Percentiles rank a stretch among this genome's conserved stretches.
Conservation (phyloP, 2,797 vertebrate genomes). For the Esox lucius region DNA sequence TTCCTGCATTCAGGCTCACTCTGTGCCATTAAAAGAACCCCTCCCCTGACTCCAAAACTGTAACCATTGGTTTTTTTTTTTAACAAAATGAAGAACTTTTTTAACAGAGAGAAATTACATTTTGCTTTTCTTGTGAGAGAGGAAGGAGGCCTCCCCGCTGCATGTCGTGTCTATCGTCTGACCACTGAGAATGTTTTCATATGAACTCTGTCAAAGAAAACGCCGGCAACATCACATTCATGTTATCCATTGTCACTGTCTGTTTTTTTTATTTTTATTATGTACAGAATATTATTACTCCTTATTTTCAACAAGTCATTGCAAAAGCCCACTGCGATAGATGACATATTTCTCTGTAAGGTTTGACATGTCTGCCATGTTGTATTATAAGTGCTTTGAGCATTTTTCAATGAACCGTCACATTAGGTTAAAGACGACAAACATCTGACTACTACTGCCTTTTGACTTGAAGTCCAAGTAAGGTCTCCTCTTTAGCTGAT, state of each 20-base stretch:
- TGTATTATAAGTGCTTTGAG: conserved; percentile 45
- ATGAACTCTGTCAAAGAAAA: conserved; percentile 58
- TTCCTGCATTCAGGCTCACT: conserved; percentile 62
- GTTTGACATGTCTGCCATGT: conserved; percentile 43
- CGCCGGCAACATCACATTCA: conserved; percentile 54
- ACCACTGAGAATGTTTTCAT: conserved; percentile 88
- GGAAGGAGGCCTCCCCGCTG: conserved; percentile 66
- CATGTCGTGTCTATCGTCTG: conserved; percentile 70
- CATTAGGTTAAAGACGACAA: conserved; percentile 38
- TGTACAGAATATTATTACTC: conserved; percentile 72
- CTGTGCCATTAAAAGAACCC: conserved; percentile 81
- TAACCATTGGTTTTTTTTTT: conserved; percentile 54
- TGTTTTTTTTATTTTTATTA: conserved; percentile 25
- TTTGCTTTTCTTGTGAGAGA: conserved; percentile 46
- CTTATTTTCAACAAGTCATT: conserved; percentile 52
- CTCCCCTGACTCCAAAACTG: conserved; percentile 20
- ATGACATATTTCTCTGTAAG: conserved; percentile 55
- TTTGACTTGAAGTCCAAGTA: conserved; percentile 54
- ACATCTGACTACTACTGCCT: conserved; percentile 68
- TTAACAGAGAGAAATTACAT: conserved; percentile 47
- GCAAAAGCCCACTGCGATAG: conserved; percentile 46
- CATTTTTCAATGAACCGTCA: conserved; percentile 39
- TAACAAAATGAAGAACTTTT: conserved; percentile 81
- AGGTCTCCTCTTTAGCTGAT: background rate
- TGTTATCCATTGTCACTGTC: conserved; percentile 66